phyloP scores from a whole-genome alignment of 2,113 vertebrate genomes.

The Geococcyx californianus region DNA sequence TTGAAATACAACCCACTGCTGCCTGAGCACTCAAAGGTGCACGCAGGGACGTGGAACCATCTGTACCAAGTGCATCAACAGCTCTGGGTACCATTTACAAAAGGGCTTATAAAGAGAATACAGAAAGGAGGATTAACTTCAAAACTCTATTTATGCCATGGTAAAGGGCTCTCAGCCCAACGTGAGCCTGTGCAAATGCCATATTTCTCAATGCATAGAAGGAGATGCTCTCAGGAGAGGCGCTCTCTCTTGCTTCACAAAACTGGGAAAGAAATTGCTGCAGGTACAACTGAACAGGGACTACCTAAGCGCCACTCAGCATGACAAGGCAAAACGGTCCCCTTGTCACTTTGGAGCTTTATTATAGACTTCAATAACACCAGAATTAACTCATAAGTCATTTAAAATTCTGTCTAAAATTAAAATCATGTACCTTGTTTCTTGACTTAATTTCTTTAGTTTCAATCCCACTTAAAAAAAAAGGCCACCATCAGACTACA shows the following conservation, averaged over 20 bases:
- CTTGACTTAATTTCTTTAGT: not conserved
- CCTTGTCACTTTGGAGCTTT: not conserved
- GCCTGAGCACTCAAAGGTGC: not conserved
- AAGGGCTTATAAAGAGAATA: not conserved
- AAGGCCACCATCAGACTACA: not conserved
- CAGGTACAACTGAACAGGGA: not conserved
- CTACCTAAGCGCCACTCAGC: not conserved
- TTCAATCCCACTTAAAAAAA: not conserved
- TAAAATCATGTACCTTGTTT: not conserved
- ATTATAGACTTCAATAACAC: not conserved
- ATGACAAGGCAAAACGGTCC: not conserved
- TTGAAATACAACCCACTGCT: not conserved
- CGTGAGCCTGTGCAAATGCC: not conserved
- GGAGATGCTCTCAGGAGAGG: not conserved
- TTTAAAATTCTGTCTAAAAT: not conserved
- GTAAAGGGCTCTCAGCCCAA: not conserved
- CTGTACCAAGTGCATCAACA: not conserved
- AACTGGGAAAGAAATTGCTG: not conserved
- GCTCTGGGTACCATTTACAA: not conserved
- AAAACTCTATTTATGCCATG: not conserved
- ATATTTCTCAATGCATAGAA: fast-evolving
- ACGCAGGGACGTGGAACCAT: fast-evolving
- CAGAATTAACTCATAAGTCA: not conserved
- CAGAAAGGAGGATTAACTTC: not conserved
- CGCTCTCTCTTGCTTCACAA: not conserved